Evolutionary conservation across 2,888 invertebrate species (phyloP).

Genomic region (Drosophila planitibia): DNA sequence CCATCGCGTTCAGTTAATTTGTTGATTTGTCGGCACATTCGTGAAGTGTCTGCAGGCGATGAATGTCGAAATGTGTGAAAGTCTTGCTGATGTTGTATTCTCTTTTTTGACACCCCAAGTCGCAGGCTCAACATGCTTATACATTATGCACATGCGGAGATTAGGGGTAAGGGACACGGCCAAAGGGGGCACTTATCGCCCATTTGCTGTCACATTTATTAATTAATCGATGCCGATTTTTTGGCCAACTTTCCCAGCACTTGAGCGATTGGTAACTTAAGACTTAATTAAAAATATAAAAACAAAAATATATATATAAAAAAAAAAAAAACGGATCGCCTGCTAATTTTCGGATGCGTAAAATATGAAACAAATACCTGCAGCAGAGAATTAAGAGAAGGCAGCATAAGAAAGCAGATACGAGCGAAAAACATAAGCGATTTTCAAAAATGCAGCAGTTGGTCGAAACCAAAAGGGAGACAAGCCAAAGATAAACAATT

Average conservation of each 20-base stretch:
- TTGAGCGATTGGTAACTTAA: slow-evolving; percentile 67
- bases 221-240: slow-evolving; percentile 72
- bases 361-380: slow-evolving; percentile 69
- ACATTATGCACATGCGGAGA: neutral
- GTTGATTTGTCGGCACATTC: slow-evolving; percentile 21
- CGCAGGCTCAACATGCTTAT: neutral
- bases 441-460: slow-evolving; percentile 50
- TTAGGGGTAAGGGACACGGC: neutral
- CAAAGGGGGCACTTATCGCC: slow-evolving; percentile 59
- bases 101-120: slow-evolving; percentile 12
- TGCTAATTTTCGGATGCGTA: slow-evolving; percentile 73
- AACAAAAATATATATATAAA: neutral
- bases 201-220: slow-evolving; percentile 82
- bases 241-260: slow-evolving; percentile 71
- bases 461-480: slow-evolving; percentile 25
- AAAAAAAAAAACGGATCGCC: slow-evolving; percentile 12
- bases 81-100: slow-evolving; percentile 15
- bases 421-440: slow-evolving; percentile 14
- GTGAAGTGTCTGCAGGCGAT: slow-evolving; percentile 44
- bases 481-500: neutral
- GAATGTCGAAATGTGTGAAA: slow-evolving; percentile 51
- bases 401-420: slow-evolving; percentile 21
- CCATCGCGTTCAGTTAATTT: slow-evolving; percentile 28
- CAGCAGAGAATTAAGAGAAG: slow-evolving; percentile 2
- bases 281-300: slow-evolving; percentile 72